Evolutionary conservation across 2,888 invertebrate genomes (phyloP).

Genomic region (Heterodera filipjevi): DNA sequence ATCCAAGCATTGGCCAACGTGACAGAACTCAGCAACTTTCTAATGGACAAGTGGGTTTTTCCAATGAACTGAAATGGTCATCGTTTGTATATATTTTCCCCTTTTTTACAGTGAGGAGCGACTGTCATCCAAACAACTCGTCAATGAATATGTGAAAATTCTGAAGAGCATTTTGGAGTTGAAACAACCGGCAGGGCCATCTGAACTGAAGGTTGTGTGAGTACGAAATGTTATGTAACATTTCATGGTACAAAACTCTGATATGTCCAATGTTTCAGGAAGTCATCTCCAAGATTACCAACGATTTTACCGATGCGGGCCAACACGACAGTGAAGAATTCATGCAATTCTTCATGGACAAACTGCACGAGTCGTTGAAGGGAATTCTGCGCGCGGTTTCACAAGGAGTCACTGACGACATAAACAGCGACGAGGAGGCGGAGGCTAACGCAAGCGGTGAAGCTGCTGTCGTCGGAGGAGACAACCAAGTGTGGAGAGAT

Average conservation of each 20-base stretch:
- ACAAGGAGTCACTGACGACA: not conserved
- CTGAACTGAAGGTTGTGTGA: conserved; percentile 21
- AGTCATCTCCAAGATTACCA: conserved; percentile 84
- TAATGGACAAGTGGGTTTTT: conserved; percentile 68
- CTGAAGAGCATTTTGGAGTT: not conserved
- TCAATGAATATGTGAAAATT: not conserved
- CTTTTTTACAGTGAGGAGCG: not conserved
- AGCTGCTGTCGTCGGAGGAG: not conserved
- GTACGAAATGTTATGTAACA: not conserved
- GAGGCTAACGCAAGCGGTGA: not conserved
- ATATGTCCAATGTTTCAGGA: conserved; percentile 68
- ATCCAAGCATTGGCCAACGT: conserved; percentile 86
- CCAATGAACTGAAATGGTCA: not conserved
- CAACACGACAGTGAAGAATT: conserved; percentile 94
- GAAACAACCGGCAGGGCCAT: conserved; percentile 22
- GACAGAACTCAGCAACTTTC: conserved; percentile 81
- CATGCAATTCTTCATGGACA: conserved; percentile 86
- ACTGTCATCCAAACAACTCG: not conserved
- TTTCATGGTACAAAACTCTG: not conserved
- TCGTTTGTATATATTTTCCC: too few relatives aligned
- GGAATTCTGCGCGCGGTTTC: conserved; percentile 65
- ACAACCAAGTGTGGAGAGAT: not conserved
- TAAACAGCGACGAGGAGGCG: not conserved
- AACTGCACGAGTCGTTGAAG: conserved; percentile 88
- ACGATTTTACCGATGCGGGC: conserved; percentile 82